These are phyloP conservation scores for pig (Sus scrofa) DNA, from an alignment of 2,113 vertebrate genomes.

Conservation along the genomic window DNA sequence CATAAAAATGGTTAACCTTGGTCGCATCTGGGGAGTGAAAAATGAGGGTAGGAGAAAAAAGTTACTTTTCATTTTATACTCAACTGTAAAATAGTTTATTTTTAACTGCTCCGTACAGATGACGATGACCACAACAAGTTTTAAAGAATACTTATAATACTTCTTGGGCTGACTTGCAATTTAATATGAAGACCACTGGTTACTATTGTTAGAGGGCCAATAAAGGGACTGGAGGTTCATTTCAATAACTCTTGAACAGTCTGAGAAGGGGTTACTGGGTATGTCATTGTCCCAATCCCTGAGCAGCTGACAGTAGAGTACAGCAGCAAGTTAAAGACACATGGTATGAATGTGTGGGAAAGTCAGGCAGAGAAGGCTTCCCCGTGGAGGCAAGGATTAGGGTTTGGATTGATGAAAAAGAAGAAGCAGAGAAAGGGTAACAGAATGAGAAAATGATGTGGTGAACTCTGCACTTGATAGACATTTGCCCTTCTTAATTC, in stretches of 20 bases:
- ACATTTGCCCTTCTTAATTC: neutral
- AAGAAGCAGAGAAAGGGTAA: neutral
- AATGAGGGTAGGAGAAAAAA: neutral
- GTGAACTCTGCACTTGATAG: neutral
- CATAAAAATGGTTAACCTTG: neutral
- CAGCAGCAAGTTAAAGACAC: neutral
- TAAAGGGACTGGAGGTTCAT: neutral
- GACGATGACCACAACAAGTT: neutral
- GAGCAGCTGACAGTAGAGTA: neutral
- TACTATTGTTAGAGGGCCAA: neutral
- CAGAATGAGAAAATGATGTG: neutral
- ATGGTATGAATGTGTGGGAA: neutral
- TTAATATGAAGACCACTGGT: neutral
- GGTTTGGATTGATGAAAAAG: neutral
- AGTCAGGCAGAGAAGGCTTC: neutral
- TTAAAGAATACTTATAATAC: neutral
- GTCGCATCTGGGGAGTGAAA: slow-evolving; percentile 14
- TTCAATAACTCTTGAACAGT: neutral
- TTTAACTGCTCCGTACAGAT: neutral
- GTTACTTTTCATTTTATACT: slow-evolving; percentile 5
- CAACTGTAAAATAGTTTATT: neutral
- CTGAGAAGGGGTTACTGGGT: neutral
- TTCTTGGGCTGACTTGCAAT: neutral
- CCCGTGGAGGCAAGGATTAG: neutral
- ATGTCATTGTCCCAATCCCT: neutral